These are phyloP conservation scores for Tychaedon coryphoeus DNA, from an alignment of 2,113 vertebrate genomes.

Conservation along the genomic window DNA sequence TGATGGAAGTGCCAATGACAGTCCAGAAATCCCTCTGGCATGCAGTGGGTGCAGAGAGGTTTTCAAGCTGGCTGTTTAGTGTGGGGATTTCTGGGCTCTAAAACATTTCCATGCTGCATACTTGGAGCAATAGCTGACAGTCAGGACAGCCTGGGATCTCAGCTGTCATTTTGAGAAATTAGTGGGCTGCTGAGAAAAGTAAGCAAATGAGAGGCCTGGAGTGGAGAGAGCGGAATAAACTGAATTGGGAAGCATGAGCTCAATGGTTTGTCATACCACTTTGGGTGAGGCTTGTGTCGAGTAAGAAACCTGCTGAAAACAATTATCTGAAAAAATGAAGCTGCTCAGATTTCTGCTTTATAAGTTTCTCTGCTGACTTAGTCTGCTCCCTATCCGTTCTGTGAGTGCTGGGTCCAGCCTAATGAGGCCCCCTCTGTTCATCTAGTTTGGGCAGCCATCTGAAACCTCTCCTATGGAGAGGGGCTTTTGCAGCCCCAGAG, in stretches of 20 bases:
- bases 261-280: background rate
- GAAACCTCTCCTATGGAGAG: background rate
- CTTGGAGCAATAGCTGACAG: background rate
- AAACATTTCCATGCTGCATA: background rate
- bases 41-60: background rate
- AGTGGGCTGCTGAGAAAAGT: background rate
- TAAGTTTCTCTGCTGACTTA: background rate
- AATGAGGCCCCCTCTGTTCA: background rate
- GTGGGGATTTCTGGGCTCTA: background rate
- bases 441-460: background rate
- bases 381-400: background rate
- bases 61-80: background rate
- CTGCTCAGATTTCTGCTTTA: constrained; percentile 10
- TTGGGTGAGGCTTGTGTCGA: background rate
- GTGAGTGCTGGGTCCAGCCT: background rate
- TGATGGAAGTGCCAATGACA: background rate
- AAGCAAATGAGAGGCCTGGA: background rate
- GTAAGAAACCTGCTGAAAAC: constrained; percentile 48
- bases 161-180: background rate
- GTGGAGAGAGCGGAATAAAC: background rate
- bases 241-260: constrained; percentile 19
- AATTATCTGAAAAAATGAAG: constrained; percentile 46
- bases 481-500: background rate
- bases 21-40: background rate
- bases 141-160: background rate